Percentiles rank a stretch among this genome's conserved stretches.
Conservation (phyloP, 2,888 invertebrate genomes). For the Dryococelus australis region DNA sequence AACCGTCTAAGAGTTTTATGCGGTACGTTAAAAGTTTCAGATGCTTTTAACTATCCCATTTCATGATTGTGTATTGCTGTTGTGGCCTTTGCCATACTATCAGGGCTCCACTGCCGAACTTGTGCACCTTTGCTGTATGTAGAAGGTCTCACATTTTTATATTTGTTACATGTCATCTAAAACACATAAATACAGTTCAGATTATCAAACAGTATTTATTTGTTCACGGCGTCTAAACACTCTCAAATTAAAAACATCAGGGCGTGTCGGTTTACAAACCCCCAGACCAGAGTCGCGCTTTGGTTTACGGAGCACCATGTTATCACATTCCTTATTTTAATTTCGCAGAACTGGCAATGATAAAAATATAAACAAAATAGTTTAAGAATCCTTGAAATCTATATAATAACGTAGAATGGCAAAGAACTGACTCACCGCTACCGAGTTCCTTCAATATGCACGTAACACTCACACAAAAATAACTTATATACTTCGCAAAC, state of each 20-base stretch:
- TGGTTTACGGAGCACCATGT: not conserved
- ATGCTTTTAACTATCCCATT: slow-evolving; percentile 11
- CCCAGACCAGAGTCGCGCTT: not conserved
- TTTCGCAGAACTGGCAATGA: not conserved
- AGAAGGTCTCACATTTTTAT: not conserved
- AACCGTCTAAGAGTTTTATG: not conserved
- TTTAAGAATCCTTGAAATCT: not conserved
- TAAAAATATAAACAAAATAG: not conserved
- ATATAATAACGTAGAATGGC: not conserved
- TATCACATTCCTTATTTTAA: not conserved
- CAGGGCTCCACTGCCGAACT: not conserved
- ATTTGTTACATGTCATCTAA: not conserved
- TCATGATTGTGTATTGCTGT: slow-evolving; percentile 3
- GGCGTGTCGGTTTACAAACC: not conserved
- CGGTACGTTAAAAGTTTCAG: not conserved
- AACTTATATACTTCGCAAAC: not conserved
- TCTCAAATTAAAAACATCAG: not conserved
- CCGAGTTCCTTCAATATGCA: not conserved
- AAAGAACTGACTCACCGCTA: not conserved
- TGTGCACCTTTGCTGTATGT: not conserved
- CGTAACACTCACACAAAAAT: not conserved
- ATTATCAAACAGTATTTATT: slow-evolving; percentile 18
- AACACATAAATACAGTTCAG: not conserved
- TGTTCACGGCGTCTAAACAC: not conserved
- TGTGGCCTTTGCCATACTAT: not conserved